These are phyloP conservation scores for Tokudaia muenninki DNA, from an alignment of 2,797 vertebrate genomes.

Conservation along the genomic window DNA sequence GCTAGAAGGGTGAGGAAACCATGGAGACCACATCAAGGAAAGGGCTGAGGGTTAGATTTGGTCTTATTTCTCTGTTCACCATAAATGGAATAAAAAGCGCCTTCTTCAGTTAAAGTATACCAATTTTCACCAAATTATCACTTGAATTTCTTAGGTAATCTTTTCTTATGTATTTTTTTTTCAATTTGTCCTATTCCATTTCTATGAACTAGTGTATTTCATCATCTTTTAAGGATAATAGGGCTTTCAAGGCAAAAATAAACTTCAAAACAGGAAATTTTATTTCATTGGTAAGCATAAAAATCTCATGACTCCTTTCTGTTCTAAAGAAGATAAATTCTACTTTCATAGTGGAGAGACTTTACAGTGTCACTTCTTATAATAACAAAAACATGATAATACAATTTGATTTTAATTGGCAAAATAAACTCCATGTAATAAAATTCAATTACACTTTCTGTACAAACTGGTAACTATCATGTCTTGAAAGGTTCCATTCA, in stretches of 20 bases:
- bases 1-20: not conserved
- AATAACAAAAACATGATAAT: conserved; percentile 93
- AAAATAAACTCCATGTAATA: conserved; percentile 85
- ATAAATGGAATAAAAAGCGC: not conserved
- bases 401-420: conserved; percentile 90
- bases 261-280: not conserved
- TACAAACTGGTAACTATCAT: conserved; percentile 80
- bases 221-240: not conserved
- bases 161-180: not conserved
- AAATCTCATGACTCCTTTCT: conserved; percentile 5
- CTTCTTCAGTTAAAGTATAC: not conserved
- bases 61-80: not conserved
- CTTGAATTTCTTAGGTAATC: not conserved
- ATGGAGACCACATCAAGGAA: not conserved
- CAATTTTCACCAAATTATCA: not conserved
- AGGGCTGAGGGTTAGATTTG: not conserved
- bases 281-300: conserved; percentile 30
- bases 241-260: not conserved
- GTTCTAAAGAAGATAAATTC: conserved; percentile 68
- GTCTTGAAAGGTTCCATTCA: conserved; percentile 77
- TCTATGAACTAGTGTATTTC: not conserved
- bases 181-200: not conserved
- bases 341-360: conserved; percentile 76
- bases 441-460: conserved; percentile 84
- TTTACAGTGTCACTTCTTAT: conserved; percentile 83